Base-by-base conservation (phyloP, 1,140 invertebrate genomes). In the Pseudomyrmex pallidus region DNA sequence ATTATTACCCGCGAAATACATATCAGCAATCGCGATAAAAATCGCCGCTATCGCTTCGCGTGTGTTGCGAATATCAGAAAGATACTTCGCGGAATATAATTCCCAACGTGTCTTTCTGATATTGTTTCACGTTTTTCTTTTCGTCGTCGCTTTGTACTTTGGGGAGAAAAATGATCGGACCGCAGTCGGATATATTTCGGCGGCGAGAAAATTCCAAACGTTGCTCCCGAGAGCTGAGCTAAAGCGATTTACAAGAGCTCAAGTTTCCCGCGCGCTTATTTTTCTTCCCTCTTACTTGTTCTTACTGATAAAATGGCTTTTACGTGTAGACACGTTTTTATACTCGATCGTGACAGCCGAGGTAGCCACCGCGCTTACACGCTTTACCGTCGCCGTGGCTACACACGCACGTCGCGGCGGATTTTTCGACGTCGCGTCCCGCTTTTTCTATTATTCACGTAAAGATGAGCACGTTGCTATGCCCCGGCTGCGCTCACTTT, bases 371-470 rank as follows among this genome's bases (percentile, higher is more conserved):
- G 25, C 25, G 35, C 35, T 35, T 35, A 35, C 35, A 35, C 13
- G 2, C 61, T 1, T 7, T 35, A n/a, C 2, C 25, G 22, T 15
- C 13, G 13, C 7, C 22, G n/a, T 74, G 50, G 46, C 61, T 35
- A 35, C 35, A 35, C 35, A 54, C 74, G 48, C 61, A 54, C 20
- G 50, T 57, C 54, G 35, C 35, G n/a, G 44, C 20, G 54, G 50
- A 61, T 85, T 61, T 59, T 50, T 17, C 35, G 35, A 10, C 56
- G 22, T 50, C 59, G n/a, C 48, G 0, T 66, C 12, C 46, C 56
- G 15, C 48, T 10, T 64, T 78, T 76, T 85, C 74, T 83, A 87
- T 84, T 83, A 83, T 86, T 85, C 67, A 17, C 50, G 9, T 57
- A 85, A 84, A 77, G 35, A 85, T 22, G 68, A 35, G 35, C 63